Evolutionary conservation across 2,797 vertebrate genomes (phyloP).

Genomic region (Eurystomus glaucurus): DNA sequence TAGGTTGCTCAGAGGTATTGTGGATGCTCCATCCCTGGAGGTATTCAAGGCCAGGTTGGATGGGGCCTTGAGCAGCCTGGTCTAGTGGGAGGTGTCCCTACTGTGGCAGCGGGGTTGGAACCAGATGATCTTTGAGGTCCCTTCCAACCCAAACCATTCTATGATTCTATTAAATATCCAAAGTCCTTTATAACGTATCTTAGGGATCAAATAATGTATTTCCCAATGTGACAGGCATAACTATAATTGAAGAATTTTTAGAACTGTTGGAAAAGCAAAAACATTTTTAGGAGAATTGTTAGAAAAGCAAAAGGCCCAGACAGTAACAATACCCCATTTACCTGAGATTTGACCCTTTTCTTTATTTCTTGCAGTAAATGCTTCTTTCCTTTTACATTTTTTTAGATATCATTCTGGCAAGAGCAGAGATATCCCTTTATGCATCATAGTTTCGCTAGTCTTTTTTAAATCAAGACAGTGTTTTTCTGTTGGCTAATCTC

Average conservation of each 20-base stretch:
- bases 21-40: too few species aligned
- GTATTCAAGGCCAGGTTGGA: too few species aligned
- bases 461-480: slow-evolving; percentile 35
- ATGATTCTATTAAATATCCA: neutral
- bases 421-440: slow-evolving; percentile 45
- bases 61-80: too few species aligned
- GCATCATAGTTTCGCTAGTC: slow-evolving; percentile 47
- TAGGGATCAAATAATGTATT: neutral
- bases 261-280: neutral
- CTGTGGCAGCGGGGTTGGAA: too few species aligned
- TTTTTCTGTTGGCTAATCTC: slow-evolving; percentile 58
- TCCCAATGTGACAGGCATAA: neutral
- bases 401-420: slow-evolving; percentile 40
- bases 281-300: neutral
- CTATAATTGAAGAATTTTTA: neutral
- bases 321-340: neutral
- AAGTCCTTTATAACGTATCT: neutral
- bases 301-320: neutral
- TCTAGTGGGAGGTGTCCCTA: too few species aligned
- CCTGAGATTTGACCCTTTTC: slow-evolving; percentile 21
- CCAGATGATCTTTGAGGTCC: too few species aligned
- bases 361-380: slow-evolving; percentile 30
- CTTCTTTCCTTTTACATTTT: slow-evolving; percentile 19
- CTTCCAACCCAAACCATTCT: neutral
- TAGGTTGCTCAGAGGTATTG: too few species aligned